Base-by-base conservation (phyloP, 2,113 vertebrate genomes). In the Astur gentilis region DNA sequence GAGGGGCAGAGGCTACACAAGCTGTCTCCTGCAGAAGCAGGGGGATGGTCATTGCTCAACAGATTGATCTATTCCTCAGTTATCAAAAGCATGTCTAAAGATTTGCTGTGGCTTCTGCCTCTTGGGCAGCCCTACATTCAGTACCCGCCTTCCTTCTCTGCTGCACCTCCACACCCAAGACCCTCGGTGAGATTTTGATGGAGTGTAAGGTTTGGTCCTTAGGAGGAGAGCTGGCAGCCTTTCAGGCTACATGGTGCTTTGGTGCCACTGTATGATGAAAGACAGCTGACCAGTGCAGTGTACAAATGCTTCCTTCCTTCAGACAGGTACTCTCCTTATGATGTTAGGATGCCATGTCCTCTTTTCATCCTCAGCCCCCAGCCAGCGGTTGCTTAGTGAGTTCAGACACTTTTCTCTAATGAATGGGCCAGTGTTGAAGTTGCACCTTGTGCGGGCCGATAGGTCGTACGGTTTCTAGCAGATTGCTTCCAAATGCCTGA, bases 111-210 rank as follows among this genome's bases (percentile, higher is more conserved):
- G 10, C 42, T 91, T 94, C 75, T 91, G 9, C 5, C 21, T n/a
- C 47, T 36, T 38, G 25, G 13, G 40, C n/a, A 73, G 64, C 64
- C 38, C 0, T 0, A n/a, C 7, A 3, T 16, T 57, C 29, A 9
- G 38, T 15, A 47, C 16, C 4, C 75, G n/a, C 16, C 55, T 55
- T 54, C 32, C 16, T 12, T 40, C 27, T 76, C 19, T 77, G 25
- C 36, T 72, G 38, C 1, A 4, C 18, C 57, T 83, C 61, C 15
- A 9, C 16, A 11, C 8, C 29, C 1, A 1, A 67, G 52, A 67
- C 8, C 42, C 83, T 55, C 1, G 4, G 13, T n/a, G 25, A 49
- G 44, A 17, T 47, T 88, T 80, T 47, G 57, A 32, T 64, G 83
- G 22, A 60, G 6, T 38, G 6, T 16, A 40, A 64, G 32, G 10